Evolutionary conservation across 2,797 vertebrate genomes (phyloP).

Genomic region (Scolopax rusticola): DNA sequence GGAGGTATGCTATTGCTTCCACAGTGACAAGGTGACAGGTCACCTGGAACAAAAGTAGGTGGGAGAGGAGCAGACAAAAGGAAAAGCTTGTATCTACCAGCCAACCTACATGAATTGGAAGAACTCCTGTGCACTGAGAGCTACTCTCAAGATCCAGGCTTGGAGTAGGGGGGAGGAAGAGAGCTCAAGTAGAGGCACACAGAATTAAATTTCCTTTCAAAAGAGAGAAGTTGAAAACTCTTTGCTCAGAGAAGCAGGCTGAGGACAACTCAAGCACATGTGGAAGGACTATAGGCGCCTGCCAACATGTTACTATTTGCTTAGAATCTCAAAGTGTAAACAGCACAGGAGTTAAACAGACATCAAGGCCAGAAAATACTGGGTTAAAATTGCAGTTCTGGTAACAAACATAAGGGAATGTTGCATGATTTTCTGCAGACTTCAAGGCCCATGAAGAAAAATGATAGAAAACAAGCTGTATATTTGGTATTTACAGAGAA

Average conservation of each 20-base stretch:
- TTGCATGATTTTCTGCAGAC: neutral
- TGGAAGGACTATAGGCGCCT: neutral
- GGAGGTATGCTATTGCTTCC: neutral
- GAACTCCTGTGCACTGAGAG: neutral
- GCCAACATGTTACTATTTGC: accelerated
- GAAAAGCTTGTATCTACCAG: neutral
- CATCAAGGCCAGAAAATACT: neutral
- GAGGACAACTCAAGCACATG: neutral
- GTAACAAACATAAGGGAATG: neutral
- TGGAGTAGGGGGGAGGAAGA: accelerated
- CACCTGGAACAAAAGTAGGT: neutral
- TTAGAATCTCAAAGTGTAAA: neutral
- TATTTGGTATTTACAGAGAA: neutral
- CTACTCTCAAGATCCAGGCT: neutral
- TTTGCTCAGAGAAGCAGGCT: neutral
- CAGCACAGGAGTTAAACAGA: neutral
- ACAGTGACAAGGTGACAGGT: neutral
- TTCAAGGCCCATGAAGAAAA: neutral
- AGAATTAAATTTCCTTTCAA: neutral
- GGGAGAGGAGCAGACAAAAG: neutral
- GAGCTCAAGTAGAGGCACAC: neutral
- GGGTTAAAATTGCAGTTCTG: neutral
- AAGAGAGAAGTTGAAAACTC: neutral
- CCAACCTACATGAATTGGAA: neutral
- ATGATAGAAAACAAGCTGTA: neutral